phyloP scores from a whole-genome alignment of 2,797 vertebrate genomes.

The Myotis myotis region DNA sequence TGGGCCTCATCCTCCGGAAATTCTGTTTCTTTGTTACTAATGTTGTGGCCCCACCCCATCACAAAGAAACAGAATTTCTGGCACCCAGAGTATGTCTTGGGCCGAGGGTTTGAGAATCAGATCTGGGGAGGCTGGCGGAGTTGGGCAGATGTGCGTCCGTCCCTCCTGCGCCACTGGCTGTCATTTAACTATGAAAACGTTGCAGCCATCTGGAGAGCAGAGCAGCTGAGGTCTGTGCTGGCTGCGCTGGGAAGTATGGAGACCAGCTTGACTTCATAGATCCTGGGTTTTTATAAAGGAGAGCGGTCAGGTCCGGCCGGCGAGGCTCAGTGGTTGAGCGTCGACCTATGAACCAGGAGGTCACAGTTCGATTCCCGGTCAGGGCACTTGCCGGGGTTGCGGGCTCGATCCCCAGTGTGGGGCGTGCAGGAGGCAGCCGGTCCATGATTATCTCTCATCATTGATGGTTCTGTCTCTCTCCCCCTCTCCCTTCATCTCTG shows the following conservation, averaged over 20 bases:
- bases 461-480: too few relatives aligned
- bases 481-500: too few relatives aligned
- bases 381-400: too few relatives aligned
- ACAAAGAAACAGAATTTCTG: background rate
- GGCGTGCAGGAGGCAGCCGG: too few relatives aligned
- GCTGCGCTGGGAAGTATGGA: slow-evolving; percentile 80
- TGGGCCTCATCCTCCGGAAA: too few relatives aligned
- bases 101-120: slow-evolving; percentile 72
- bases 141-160: slow-evolving; percentile 82
- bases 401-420: too few relatives aligned
- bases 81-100: slow-evolving; percentile 71
- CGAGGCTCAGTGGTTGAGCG: too few relatives aligned
- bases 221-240: slow-evolving; percentile 78
- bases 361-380: too few relatives aligned
- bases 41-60: too few relatives aligned
- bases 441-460: too few relatives aligned
- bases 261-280: slow-evolving; percentile 81
- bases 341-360: too few relatives aligned
- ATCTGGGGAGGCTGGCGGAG: slow-evolving; percentile 75
- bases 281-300: slow-evolving; percentile 78
- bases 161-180: slow-evolving; percentile 82
- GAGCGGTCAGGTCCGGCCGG: background rate
- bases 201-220: slow-evolving; percentile 84
- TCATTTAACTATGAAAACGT: slow-evolving; percentile 84
- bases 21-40: too few relatives aligned